Evolutionary conservation across 1,140 invertebrate genomes (phyloP), one percentile per base, ranked within the genome.

Genomic region (Rhyacophila brunnea): DNA sequence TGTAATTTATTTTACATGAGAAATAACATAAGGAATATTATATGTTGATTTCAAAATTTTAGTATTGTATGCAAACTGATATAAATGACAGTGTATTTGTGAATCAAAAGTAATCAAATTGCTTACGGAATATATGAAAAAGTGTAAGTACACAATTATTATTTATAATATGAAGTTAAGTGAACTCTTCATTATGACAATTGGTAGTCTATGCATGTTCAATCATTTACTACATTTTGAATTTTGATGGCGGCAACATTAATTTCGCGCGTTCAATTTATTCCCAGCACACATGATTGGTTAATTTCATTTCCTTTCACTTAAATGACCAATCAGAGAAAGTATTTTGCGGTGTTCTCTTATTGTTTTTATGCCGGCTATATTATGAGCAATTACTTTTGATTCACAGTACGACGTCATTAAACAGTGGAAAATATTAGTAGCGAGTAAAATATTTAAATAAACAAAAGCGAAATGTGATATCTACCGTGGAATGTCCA

Each of bases 311-410:
- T 17, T 28, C 43, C 53, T 56, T 56, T 56, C 53, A 56, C 53
- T 56, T 47, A 43, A 56, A 57, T 46, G 48, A 42, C 46, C 55
- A 50, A 57, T 57, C 55, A 57, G 55, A 57, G 55, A 57, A 57
- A 57, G 55, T 57, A 36, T 56, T 52, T 45, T 44, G 46, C 47
- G 55, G 45, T 57, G 48, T 56, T 45, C 46, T 49, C 49, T 57
- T 54, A 48, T 56, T 56, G 43, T 48, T 40, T 56, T 38, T 43
- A 42, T 54, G 45, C 18, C 15, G 11, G 35, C 35, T 11, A 20
- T 23, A 40, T 23, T 40, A 20, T 19, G 35, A 48, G 45, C 32
- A 19, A 28, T 57, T 48, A 57, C 62, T 60, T 59, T 52, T 47
- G 62, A 64, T 64, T 57, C 57, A 28, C 23, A 45, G 45, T 14